A percentile compares a stretch with the other conserved stretches of the same genome.
Conservation (phyloP, 2,113 vertebrate genomes). For the Syngnathus scovelli region DNA sequence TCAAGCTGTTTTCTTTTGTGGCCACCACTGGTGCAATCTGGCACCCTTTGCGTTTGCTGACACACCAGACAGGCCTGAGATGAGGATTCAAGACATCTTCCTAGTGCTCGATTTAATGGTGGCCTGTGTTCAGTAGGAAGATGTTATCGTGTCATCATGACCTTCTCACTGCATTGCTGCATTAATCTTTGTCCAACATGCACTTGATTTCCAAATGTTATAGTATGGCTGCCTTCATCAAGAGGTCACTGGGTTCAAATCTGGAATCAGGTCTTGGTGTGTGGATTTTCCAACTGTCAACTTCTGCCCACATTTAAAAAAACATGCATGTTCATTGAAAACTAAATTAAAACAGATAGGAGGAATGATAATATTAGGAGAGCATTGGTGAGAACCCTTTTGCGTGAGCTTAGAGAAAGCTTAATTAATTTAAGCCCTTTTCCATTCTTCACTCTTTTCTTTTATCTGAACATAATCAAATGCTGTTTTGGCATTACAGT, state of each 20-base stretch:
- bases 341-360: neutral
- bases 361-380: too few species aligned
- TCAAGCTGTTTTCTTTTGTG: slow-evolving; percentile 49
- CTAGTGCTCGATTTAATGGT: slow-evolving; percentile 39
- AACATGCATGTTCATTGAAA: too few species aligned
- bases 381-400: too few species aligned
- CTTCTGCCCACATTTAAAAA: too few species aligned
- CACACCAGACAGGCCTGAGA: slow-evolving; percentile 21
- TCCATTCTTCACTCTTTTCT: too few species aligned
- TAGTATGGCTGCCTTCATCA: neutral
- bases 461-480: neutral
- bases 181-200: neutral
- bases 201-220: neutral
- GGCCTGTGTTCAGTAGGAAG: neutral
- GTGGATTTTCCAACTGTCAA: neutral
- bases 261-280: neutral
- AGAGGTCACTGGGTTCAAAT: neutral
- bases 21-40: slow-evolving; percentile 35
- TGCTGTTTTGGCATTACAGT: neutral
- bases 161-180: neutral
- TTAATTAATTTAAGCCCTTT: too few species aligned
- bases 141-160: neutral
- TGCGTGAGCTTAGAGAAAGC: too few species aligned
- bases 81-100: slow-evolving; percentile 25
- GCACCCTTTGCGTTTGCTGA: slow-evolving; percentile 32